phyloP scores from a whole-genome alignment of 2,797 vertebrate genomes.

The Phyllotis vaccarum region DNA sequence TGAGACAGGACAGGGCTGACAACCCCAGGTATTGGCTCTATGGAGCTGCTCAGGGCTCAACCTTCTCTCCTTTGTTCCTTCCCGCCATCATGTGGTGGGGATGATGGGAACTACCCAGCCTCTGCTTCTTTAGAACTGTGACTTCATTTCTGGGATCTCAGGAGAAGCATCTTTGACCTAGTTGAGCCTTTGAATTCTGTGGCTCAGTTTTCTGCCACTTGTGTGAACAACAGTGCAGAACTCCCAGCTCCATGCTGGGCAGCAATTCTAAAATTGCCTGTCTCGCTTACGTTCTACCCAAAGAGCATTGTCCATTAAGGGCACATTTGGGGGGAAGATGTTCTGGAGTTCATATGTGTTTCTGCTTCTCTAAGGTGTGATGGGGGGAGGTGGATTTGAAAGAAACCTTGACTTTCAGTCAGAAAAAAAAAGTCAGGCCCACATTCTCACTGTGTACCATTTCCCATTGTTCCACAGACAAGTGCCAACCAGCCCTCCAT shows the following conservation, averaged over 20 bases:
- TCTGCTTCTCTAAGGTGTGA: background rate
- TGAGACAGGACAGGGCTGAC: accelerated
- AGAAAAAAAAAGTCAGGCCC: background rate
- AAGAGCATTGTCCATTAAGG: background rate
- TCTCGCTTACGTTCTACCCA: background rate
- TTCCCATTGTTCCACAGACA: background rate
- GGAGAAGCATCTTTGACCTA: background rate
- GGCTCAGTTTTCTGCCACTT: background rate
- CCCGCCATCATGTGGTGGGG: background rate
- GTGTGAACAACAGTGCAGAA: background rate
- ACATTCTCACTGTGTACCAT: accelerated
- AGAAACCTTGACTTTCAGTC: background rate
- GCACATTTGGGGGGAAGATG: background rate
- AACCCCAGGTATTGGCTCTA: accelerated
- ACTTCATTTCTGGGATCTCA: background rate
- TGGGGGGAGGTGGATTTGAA: background rate
- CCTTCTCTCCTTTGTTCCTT: accelerated
- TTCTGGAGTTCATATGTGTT: background rate
- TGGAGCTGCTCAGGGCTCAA: accelerated
- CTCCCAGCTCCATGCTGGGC: background rate
- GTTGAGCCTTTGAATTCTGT: background rate
- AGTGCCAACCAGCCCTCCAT: background rate
- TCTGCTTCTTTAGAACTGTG: accelerated
- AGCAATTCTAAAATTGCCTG: background rate
- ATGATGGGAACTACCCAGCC: background rate